These are phyloP conservation scores for Melanotaenia nigrans DNA, from an alignment of 2,797 vertebrate genomes.

Conservation along the genomic window DNA sequence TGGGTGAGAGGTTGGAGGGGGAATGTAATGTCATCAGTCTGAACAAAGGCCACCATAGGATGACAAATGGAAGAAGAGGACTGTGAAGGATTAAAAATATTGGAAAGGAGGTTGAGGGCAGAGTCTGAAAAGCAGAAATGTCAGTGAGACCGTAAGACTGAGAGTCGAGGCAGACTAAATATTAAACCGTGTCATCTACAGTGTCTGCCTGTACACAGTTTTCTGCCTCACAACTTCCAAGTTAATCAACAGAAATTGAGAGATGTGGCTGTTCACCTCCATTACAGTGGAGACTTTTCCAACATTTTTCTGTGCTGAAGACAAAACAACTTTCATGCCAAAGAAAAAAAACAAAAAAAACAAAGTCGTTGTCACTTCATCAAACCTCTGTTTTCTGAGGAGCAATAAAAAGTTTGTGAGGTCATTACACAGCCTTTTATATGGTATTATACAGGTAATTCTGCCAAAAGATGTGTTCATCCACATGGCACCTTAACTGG, in stretches of 20 bases:
- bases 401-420: background rate
- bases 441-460: too few relatives aligned
- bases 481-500: too few relatives aligned
- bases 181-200: background rate
- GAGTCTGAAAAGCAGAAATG: background rate
- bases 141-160: background rate
- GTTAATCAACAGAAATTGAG: conserved; percentile 14
- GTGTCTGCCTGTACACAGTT: background rate
- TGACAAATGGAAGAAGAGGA: conserved; percentile 30
- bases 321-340: conserved; percentile 10
- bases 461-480: too few relatives aligned
- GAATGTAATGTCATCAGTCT: conserved; percentile 16
- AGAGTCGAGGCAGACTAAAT: conserved; percentile 4
- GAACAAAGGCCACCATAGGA: conserved; percentile 15
- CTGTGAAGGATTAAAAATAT: conserved; percentile 13
- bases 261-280: background rate
- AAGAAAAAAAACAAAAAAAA: background rate
- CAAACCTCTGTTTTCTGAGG: background rate
- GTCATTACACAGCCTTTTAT: too few relatives aligned
- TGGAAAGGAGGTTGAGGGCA: conserved; percentile 3
- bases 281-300: background rate
- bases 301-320: background rate
- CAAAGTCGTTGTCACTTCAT: background rate
- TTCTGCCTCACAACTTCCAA: background rate
- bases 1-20: background rate